A percentile compares a stretch with the other conserved stretches of the same genome.
These are phyloP conservation scores for Craseonycteris thonglongyai DNA, from an alignment of 2,113 vertebrate species.

Conservation along the genomic window DNA sequence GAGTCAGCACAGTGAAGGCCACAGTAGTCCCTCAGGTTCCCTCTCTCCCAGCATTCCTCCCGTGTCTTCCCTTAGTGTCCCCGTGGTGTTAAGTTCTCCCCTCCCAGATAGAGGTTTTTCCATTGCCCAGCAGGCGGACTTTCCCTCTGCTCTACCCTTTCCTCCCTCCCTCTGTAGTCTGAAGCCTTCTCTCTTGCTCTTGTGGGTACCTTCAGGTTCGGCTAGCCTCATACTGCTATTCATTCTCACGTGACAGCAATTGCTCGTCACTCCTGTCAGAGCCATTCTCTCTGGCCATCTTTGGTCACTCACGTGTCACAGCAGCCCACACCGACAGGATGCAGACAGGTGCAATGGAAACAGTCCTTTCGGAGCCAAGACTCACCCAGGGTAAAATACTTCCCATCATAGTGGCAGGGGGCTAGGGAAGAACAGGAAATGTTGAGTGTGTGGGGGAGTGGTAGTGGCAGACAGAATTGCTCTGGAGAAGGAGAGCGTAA, in stretches of 20 bases:
- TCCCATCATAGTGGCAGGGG: conserved; percentile 84
- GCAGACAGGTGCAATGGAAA: conserved; percentile 93
- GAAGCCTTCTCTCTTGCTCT: neutral
- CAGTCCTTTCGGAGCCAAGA: conserved; percentile 91
- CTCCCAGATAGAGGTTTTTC: neutral
- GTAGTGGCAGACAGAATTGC: neutral
- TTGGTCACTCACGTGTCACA: conserved; percentile 91
- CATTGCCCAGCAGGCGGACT: neutral
- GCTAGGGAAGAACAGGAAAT: conserved; percentile 76
- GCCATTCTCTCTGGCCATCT: neutral
- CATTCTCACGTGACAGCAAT: neutral
- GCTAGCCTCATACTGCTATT: neutral
- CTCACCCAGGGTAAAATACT: conserved; percentile 87
- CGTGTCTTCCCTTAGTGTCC: neutral
- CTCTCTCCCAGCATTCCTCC: neutral
- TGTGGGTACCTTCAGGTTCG: neutral
- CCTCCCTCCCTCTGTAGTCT: neutral
- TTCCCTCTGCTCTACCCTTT: neutral
- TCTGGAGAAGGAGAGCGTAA: neutral
- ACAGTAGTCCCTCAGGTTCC: no score
- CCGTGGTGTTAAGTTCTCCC: neutral
- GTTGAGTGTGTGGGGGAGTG: neutral
- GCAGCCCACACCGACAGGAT: conserved; percentile 93
- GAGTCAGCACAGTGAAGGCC: neutral
- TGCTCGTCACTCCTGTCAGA: neutral